Percentiles rank a stretch among this genome's conserved stretches.
phyloP scores from a whole-genome alignment of 1,140 invertebrate genomes.

The Leucophenga varia region DNA sequence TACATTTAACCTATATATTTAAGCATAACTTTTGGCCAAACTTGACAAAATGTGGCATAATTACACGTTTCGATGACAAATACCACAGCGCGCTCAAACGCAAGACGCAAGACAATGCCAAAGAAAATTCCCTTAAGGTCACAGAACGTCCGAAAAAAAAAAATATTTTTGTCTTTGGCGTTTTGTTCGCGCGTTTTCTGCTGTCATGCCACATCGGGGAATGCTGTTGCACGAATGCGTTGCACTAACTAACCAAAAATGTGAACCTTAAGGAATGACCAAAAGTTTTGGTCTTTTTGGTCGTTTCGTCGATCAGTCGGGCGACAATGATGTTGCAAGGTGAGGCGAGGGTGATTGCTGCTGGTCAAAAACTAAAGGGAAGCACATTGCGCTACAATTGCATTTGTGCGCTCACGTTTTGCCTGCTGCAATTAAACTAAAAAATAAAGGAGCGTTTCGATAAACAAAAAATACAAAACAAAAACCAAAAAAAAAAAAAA shows the following conservation, averaged over 20 bases:
- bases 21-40: slow-evolving; percentile 5
- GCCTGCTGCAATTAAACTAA: slow-evolving; percentile 50
- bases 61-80: slow-evolving; percentile 50
- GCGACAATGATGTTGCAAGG: no score
- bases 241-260: slow-evolving; percentile 35
- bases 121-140: no score
- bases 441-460: slow-evolving; percentile 24
- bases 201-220: slow-evolving; percentile 23
- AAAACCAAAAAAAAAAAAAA: slow-evolving; percentile 14
- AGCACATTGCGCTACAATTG: no score
- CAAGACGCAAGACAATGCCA: no score
- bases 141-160: no score
- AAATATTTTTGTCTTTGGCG: no score
- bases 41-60: slow-evolving; percentile 49
- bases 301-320: no score
- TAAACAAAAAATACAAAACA: slow-evolving; percentile 13
- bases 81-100: no score
- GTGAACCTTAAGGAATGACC: slow-evolving; percentile 36
- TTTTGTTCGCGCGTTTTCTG: slow-evolving; percentile 18
- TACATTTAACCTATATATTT: no score
- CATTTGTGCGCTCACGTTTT: slow-evolving; percentile 52
- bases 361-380: slow-evolving; percentile 1
- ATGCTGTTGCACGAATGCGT: slow-evolving; percentile 49
- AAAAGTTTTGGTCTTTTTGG: no score
- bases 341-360: neutral